phyloP scores from a whole-genome alignment of 2,797 vertebrate genomes.

The Hoplostethus mediterraneus region DNA sequence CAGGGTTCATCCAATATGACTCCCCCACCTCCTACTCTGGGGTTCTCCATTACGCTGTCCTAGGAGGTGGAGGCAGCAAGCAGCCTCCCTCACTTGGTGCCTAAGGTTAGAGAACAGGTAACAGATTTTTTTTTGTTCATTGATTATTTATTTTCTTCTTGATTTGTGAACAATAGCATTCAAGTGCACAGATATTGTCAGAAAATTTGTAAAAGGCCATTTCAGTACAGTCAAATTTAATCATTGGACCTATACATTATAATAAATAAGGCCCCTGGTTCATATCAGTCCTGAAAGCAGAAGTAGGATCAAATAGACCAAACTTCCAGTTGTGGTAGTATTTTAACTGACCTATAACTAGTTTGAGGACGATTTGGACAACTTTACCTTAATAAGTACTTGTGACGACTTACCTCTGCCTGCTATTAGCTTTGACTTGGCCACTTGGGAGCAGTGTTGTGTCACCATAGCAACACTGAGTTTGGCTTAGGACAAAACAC shows the following conservation, averaged over 20 bases:
- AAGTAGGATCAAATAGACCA: not conserved
- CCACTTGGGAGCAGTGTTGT: constrained; percentile 51
- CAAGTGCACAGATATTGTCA: constrained; percentile 5
- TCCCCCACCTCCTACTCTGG: not conserved
- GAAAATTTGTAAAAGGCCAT: not conserved
- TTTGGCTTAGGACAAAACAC: constrained; percentile 49
- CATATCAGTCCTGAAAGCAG: not conserved
- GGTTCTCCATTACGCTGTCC: no score
- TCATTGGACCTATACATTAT: not conserved
- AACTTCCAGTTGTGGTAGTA: no score
- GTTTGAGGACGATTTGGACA: not conserved
- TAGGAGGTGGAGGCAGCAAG: no score
- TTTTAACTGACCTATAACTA: not conserved
- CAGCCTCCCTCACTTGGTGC: no score
- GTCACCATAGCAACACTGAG: constrained; percentile 69
- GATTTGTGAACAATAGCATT: not conserved
- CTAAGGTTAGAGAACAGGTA: no score
- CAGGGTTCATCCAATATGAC: no score
- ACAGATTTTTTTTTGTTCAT: no score
- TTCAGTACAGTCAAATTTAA: not conserved
- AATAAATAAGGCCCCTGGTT: not conserved
- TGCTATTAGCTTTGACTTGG: constrained; percentile 43
- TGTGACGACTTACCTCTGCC: constrained; percentile 1
- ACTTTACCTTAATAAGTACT: constrained; percentile 10
- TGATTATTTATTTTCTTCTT: not conserved